Base-by-base conservation (phyloP, 2,113 vertebrate genomes). In the Kryptolebias marmoratus region DNA sequence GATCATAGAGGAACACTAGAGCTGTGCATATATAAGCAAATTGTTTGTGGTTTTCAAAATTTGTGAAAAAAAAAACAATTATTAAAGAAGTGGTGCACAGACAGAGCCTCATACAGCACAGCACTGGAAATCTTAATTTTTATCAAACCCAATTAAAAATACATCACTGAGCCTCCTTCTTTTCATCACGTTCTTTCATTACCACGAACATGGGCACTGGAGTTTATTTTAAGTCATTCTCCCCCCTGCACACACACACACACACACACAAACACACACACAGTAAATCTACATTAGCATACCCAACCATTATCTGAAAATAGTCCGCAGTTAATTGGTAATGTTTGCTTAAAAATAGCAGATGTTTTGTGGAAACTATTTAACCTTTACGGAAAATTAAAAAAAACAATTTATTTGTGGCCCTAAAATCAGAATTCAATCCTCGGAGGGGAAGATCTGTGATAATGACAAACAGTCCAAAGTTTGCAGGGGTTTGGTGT, bases 171-270 rank as follows among this genome's bases (percentile, higher is more conserved):
- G 52, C 32, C 36, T 1, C 36, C 22, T 18, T 42, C 28, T 44
- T n/a, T 71, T 28, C 0, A n/a, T 63, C 36, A 44, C 77, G 71
- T 59, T 36, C 63, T 67, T 49, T 53, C 36, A 70, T 64, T 67
- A 56, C 53, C 47, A 49, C 39, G 55, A 57, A 60, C 58, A 57
- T 0, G 4, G 55, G 59, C 59, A 31, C 44, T 71, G 52, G 49
- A 44, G 42, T 70, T 84, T 78, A 56, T 75, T 75, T 70, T 55
- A 28, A 56, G 42, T 28, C 59, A 58, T 36, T 48, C 30, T 30
- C 61, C 49, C 22, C 61, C 7, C 7, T 36, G 7, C 3, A 36
- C 36, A 36, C 3, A 62, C 49, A 22, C 49, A 5, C 49, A 16
- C 47, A 15, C 47, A 49, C 14, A 36, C 47, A 49, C 47, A 49